Conservation (phyloP, 1,140 invertebrate genomes). For the Brachystomella parvula region DNA sequence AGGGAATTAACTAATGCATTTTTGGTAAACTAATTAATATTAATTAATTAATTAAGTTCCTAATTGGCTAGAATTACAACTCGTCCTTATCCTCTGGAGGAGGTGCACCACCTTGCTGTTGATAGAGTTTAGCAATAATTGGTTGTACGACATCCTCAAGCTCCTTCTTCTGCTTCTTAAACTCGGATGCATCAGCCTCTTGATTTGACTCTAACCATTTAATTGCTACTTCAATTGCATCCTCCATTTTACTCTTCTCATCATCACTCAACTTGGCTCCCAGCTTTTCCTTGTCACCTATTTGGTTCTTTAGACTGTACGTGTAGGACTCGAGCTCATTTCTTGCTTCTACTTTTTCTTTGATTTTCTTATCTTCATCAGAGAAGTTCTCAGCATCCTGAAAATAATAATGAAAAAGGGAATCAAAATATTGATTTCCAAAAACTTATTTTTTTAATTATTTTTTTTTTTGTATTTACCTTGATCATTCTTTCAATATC, state of each 20-base stretch:
- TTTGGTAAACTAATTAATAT: conserved; percentile 1
- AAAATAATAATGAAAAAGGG: not conserved
- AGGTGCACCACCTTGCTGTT: conserved; percentile 67
- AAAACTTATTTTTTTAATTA: not conserved
- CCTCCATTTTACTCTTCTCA: conserved; percentile 93
- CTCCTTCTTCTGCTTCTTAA: conserved; percentile 95
- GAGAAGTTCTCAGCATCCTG: conserved; percentile 93
- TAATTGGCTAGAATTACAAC: conserved; percentile 49
- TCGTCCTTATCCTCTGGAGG: conserved; percentile 58
- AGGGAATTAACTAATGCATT: too few species aligned
- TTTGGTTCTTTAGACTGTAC: conserved; percentile 96
- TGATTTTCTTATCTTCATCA: conserved; percentile 95
- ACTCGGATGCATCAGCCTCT: conserved; percentile 87
- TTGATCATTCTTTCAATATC: conserved; percentile 99
- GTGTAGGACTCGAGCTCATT: conserved; percentile 95
- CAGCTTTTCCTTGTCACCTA: conserved; percentile 95
- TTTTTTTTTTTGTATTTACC: conserved; percentile 20
- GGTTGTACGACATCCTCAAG: conserved; percentile 92
- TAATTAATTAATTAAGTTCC: not conserved
- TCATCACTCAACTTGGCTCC: conserved; percentile 82
- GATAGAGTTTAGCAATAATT: conserved; percentile 95
- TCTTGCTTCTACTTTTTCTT: conserved; percentile 91
- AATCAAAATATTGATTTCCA: not conserved
- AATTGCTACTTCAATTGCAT: conserved; percentile 91
- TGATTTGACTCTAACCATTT: conserved; percentile 96